Conservation (phyloP, 2,797 vertebrate species). For the Sebastiscus tertius region DNA sequence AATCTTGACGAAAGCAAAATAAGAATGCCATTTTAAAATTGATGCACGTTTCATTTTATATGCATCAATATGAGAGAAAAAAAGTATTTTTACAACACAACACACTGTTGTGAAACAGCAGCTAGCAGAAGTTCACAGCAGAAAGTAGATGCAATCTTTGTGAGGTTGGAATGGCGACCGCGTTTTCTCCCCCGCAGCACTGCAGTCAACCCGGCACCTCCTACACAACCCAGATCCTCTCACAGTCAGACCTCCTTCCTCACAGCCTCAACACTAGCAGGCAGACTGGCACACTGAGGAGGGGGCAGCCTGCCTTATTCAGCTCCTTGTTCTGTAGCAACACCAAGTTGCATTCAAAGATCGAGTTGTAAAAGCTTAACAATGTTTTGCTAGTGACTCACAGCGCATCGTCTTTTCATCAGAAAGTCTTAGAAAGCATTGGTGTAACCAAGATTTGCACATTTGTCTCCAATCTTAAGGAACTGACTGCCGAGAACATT, state of each 20-base stretch:
- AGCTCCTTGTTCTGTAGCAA: slow-evolving; percentile 24
- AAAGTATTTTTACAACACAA: slow-evolving; percentile 55
- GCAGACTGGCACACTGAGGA: slow-evolving; percentile 53
- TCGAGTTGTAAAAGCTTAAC: slow-evolving; percentile 17
- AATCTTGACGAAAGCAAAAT: not conserved
- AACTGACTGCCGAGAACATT: not conserved
- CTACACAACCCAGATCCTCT: slow-evolving; percentile 78
- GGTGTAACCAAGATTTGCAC: not conserved
- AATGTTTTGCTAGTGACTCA: not conserved
- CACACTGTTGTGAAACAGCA: slow-evolving; percentile 57
- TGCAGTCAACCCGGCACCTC: slow-evolving; percentile 75
- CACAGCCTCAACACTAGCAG: slow-evolving; percentile 54
- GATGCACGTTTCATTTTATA: slow-evolving; percentile 1
- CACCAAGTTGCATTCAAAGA: slow-evolving; percentile 30
- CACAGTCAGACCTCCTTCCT: slow-evolving; percentile 59
- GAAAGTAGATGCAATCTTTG: slow-evolving; percentile 57
- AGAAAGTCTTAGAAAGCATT: not conserved
- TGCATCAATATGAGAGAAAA: not conserved
- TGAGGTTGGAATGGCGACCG: slow-evolving; percentile 56
- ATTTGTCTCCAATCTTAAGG: not conserved
- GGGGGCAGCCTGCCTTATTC: slow-evolving; percentile 56
- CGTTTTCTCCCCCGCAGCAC: slow-evolving; percentile 73
- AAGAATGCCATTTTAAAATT: not conserved
- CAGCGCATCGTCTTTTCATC: not conserved
- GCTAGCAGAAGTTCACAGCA: slow-evolving; percentile 67